A percentile compares a stretch with the other conserved stretches of the same genome.
These are phyloP conservation scores for Drosophila antonietae DNA, from an alignment of 2,888 invertebrate genomes.

Conservation along the genomic window DNA sequence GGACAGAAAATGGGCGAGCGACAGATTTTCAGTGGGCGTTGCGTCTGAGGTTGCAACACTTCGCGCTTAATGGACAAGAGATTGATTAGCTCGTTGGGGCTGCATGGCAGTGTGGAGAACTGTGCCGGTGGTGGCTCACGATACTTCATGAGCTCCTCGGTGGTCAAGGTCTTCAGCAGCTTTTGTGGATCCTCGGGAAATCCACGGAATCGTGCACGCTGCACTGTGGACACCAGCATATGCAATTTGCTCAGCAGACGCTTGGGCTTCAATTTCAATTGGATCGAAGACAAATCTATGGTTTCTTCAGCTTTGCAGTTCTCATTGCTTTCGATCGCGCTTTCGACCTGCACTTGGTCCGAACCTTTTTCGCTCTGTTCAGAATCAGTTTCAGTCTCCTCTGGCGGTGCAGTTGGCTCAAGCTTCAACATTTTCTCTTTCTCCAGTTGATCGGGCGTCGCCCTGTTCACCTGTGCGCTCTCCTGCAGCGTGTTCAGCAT, in stretches of 20 bases:
- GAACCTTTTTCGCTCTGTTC: not conserved
- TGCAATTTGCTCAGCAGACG: constrained; percentile 12
- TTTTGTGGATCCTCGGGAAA: constrained; percentile 34
- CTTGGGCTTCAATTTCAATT: not conserved
- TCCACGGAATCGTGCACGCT: constrained; percentile 38
- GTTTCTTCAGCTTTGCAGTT: not conserved
- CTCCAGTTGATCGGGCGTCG: too few species aligned
- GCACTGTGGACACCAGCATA: constrained; percentile 36
- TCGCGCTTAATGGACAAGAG: constrained; percentile 36
- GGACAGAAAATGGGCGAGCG: constrained; percentile 77
- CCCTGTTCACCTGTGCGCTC: not conserved
- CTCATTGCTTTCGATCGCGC: not conserved
- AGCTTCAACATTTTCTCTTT: not conserved
- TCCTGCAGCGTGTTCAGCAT: constrained; percentile 34
- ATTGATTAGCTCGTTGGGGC: constrained; percentile 18
- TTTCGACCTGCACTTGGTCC: not conserved
- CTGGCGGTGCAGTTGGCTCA: constrained; percentile 14
- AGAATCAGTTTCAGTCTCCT: not conserved
- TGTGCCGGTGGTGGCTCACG: constrained; percentile 51
- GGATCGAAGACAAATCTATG: accelerated
- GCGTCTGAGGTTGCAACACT: constrained; percentile 15
- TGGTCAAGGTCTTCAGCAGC: not conserved
- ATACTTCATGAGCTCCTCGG: not conserved
- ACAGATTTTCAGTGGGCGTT: constrained; percentile 55
- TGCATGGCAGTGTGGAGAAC: constrained; percentile 56